Percentiles rank a stretch among this genome's conserved stretches.
These are phyloP conservation scores for Coryphaenoides rupestris DNA, from an alignment of 2,113 vertebrate genomes.

Conservation along the genomic window DNA sequence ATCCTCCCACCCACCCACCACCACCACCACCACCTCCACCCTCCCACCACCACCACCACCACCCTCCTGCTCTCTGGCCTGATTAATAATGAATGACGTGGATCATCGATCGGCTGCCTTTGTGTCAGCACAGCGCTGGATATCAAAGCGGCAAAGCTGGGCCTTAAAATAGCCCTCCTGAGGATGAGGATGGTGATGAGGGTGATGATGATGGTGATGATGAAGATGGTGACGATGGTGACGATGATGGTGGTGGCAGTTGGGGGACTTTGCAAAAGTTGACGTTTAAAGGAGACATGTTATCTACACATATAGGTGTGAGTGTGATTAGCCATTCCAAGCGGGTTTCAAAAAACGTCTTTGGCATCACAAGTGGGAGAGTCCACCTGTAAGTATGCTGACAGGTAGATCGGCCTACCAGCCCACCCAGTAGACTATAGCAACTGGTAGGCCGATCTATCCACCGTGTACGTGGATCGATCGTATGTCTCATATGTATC, in stretches of 20 bases:
- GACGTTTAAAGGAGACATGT: too few relatives aligned
- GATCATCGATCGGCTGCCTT: slow-evolving; percentile 72
- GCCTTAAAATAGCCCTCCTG: slow-evolving; percentile 59
- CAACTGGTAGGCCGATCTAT: too few relatives aligned
- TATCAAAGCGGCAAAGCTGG: slow-evolving; percentile 69
- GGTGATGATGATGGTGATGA: slow-evolving; percentile 37
- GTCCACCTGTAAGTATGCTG: too few relatives aligned
- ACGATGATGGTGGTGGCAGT: not conserved
- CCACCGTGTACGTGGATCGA: too few relatives aligned
- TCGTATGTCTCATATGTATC: too few relatives aligned
- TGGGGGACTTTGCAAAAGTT: not conserved
- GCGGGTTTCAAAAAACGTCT: too few relatives aligned
- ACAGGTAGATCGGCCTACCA: too few relatives aligned
- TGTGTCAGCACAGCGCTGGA: slow-evolving; percentile 66
- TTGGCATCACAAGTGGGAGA: too few relatives aligned
- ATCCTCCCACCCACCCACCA: slow-evolving; percentile 28
- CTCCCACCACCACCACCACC: slow-evolving; percentile 37
- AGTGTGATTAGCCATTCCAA: too few relatives aligned
- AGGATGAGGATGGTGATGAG: slow-evolving; percentile 15
- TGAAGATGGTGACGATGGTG: slow-evolving; percentile 1
- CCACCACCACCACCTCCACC: not conserved
- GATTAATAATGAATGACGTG: slow-evolving; percentile 74
- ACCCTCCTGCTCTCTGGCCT: slow-evolving; percentile 50
- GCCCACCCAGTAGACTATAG: too few relatives aligned
- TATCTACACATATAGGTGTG: too few relatives aligned